These are phyloP conservation scores for Trididemnum nubilum DNA, from an alignment of 23 tunicate species.

Conservation along the genomic window DNA sequence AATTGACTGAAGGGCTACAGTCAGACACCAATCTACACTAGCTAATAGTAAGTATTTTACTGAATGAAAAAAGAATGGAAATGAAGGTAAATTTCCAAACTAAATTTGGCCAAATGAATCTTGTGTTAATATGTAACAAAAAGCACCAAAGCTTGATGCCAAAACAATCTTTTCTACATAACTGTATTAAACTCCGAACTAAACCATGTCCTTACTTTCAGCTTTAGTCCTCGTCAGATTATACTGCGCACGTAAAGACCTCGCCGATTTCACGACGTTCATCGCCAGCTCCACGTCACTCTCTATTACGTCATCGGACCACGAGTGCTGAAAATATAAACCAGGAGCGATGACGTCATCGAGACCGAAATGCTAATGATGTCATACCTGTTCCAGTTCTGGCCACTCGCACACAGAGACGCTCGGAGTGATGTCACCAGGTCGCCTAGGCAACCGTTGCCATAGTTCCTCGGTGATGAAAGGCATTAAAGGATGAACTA, in stretches of 20 bases:
- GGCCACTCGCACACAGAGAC: slow-evolving; percentile 76
- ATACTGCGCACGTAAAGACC: slow-evolving; percentile 78
- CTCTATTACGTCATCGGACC: slow-evolving; percentile 54
- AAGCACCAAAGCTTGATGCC: no score
- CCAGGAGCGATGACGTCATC: no score
- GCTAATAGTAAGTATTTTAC: no score
- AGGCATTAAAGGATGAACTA: slow-evolving; percentile 95
- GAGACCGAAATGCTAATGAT: no score
- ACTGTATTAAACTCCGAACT: no score
- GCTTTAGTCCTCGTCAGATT: slow-evolving; percentile 89
- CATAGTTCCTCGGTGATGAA: slow-evolving; percentile 91
- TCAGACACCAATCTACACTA: no score
- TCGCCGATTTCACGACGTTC: slow-evolving; percentile 60
- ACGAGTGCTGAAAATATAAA: slow-evolving; percentile 24
- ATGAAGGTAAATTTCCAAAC: no score
- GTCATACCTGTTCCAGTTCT: slow-evolving; percentile 42
- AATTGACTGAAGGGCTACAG: no score
- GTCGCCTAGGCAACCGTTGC: slow-evolving; percentile 96
- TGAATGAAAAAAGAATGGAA: no score
- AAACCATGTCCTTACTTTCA: slow-evolving; percentile 64
- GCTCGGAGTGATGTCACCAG: slow-evolving; percentile 31
- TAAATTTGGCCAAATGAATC: no score
- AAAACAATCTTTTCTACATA: no score
- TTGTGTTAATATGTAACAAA: no score
- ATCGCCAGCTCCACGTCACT: slow-evolving; percentile 64